A percentile compares a stretch with the other conserved stretches of the same genome.
phyloP scores from a whole-genome alignment of 2,113 vertebrate genomes.

The Eulemur rufifrons region DNA sequence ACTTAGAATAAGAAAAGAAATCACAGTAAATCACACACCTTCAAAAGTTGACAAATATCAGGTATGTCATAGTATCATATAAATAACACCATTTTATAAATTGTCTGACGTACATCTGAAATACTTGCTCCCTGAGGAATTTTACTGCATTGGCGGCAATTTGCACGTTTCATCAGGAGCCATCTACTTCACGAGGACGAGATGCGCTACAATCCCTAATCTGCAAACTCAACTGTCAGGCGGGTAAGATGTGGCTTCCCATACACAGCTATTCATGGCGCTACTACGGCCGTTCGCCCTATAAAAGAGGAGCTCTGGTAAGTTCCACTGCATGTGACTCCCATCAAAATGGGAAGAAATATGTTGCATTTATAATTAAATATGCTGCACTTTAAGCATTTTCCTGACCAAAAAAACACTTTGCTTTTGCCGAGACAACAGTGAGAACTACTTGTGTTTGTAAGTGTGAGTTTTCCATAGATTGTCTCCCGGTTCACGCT shows the following conservation, averaged over 20 bases:
- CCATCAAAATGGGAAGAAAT: neutral
- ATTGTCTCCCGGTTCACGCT: fast-evolving
- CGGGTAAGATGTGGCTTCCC: neutral
- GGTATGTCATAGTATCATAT: neutral
- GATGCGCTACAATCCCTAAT: neutral
- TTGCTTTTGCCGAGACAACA: neutral
- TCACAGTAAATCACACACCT: neutral
- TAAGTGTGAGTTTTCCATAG: neutral
- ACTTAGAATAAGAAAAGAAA: neutral
- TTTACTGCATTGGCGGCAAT: neutral
- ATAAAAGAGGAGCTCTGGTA: neutral
- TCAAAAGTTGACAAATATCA: neutral
- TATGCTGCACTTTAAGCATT: neutral
- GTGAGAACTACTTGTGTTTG: neutral
- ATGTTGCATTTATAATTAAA: neutral
- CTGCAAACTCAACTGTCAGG: neutral
- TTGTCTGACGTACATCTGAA: neutral
- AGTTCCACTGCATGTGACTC: neutral
- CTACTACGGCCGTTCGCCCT: neutral
- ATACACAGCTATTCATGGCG: neutral
- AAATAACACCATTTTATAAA: neutral
- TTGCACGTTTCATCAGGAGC: neutral
- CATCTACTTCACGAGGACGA: neutral
- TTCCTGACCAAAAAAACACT: neutral
- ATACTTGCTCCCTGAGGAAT: too few species aligned